Evolutionary conservation across 2,888 invertebrate genomes (phyloP).

Genomic region (Tenthredo livida): DNA sequence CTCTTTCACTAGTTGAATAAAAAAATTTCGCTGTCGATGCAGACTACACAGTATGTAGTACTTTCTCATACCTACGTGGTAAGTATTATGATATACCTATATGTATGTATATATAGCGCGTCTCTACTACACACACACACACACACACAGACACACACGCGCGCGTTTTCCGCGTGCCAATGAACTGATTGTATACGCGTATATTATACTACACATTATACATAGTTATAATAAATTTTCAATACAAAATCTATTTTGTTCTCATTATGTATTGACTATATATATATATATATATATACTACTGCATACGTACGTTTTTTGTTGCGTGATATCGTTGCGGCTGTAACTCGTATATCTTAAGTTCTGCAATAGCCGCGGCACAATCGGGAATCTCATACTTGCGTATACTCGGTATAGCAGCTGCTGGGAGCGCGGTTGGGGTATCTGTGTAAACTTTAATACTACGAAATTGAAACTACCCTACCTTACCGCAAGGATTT

Average conservation of each 20-base stretch:
- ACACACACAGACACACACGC: slow-evolving; percentile 25
- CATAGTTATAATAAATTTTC: neutral
- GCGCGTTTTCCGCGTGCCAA: slow-evolving; percentile 36
- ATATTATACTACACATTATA: neutral
- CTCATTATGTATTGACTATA: neutral
- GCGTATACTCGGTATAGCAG: neutral
- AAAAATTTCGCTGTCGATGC: slow-evolving; percentile 12
- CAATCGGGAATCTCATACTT: neutral
- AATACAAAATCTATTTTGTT: neutral
- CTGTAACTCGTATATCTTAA: slow-evolving; percentile 7
- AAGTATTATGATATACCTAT: neutral
- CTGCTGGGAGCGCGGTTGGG: neutral
- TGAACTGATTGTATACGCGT: slow-evolving; percentile 41
- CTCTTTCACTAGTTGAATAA: neutral
- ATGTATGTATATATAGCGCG: neutral
- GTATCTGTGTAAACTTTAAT: neutral
- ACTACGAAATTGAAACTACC: neutral
- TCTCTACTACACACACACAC: neutral
- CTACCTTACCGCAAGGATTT: neutral
- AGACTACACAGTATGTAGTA: neutral
- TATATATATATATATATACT: neutral
- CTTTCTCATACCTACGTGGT: neutral
- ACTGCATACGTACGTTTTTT: slow-evolving; percentile 22
- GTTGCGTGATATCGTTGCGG: slow-evolving; percentile 18
- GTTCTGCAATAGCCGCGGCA: neutral